A percentile compares a stretch with the other conserved stretches of the same genome.
Evolutionary conservation across 2,888 invertebrate genomes (phyloP).

Genomic region (Trachelus stipa): DNA sequence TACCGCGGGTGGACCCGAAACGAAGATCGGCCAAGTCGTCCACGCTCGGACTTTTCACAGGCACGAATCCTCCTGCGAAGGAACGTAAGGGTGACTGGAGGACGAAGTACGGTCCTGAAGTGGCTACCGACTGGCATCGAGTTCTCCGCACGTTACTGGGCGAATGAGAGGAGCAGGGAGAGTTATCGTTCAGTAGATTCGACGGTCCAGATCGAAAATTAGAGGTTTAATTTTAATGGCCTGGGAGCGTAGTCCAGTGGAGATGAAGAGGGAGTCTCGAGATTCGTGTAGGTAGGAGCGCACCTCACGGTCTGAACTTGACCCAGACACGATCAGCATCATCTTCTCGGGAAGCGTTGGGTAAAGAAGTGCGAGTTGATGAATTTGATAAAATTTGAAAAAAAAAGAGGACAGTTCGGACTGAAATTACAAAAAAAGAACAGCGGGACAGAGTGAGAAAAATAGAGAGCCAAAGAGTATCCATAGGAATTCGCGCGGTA

Average conservation of each 20-base stretch:
- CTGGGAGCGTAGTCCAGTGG: constrained; percentile 18
- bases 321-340: background rate
- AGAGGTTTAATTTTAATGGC: constrained; percentile 31
- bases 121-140: background rate
- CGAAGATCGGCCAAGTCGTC: background rate
- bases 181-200: background rate
- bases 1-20: background rate
- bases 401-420: too few species aligned
- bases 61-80: background rate
- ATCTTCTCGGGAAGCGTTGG: background rate
- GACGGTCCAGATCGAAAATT: constrained; percentile 25
- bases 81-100: background rate
- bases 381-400: background rate
- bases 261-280: background rate
- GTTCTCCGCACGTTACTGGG: background rate
- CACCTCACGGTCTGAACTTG: background rate
- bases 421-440: too few species aligned
- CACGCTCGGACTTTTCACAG: background rate
- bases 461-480: background rate
- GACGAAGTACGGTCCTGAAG: background rate
- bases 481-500: background rate
- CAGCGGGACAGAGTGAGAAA: background rate
- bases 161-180: background rate
- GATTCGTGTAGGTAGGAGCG: background rate
- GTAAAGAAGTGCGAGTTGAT: background rate